Conservation (phyloP, 1,140 invertebrate species). For the Helicoverpa armigera region DNA sequence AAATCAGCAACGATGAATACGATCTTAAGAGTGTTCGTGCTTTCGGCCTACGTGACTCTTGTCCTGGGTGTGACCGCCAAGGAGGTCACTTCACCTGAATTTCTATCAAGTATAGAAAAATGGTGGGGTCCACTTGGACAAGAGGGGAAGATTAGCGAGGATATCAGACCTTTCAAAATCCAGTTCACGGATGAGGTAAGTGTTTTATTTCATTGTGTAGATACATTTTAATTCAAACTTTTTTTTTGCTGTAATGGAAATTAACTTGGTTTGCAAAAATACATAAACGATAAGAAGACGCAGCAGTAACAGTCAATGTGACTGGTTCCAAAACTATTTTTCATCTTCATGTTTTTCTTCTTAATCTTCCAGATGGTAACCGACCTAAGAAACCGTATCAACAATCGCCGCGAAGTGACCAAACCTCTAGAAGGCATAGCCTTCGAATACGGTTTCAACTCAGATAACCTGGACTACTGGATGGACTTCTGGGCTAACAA, state of each 20-base stretch:
- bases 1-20: too few relatives aligned
- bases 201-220: not conserved
- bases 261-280: too few relatives aligned
- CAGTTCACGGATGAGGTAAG: not conserved
- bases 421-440: not conserved
- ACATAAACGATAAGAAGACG: too few relatives aligned
- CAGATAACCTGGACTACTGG: not conserved
- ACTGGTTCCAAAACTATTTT: too few relatives aligned
- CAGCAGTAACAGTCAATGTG: too few relatives aligned
- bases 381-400: not conserved
- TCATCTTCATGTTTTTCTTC: too few relatives aligned
- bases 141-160: not conserved
- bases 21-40: not conserved
- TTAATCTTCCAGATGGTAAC: not conserved
- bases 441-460: conserved; percentile 4
- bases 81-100: not conserved
- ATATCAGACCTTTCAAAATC: not conserved
- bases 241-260: too few relatives aligned
- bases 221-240: not conserved
- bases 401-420: not conserved
- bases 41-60: not conserved
- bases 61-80: not conserved
- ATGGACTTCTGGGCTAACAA: conserved; percentile 7
- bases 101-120: not conserved
- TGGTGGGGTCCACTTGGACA: conserved; percentile 2